These are phyloP conservation scores for Lasaia peninsularis DNA, from an alignment of 1,140 invertebrate genomes.

Conservation along the genomic window DNA sequence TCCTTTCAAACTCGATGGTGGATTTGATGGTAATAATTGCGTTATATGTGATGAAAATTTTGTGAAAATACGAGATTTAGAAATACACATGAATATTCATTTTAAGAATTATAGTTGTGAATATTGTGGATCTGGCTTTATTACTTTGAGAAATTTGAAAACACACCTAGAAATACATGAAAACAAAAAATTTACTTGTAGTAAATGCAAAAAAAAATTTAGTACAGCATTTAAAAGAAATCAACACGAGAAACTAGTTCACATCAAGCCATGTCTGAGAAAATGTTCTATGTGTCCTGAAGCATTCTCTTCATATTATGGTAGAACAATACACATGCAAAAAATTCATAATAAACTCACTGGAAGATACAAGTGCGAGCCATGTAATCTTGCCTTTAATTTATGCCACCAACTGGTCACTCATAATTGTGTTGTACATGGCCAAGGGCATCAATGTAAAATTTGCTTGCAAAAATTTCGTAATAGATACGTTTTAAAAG, in stretches of 20 bases:
- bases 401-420: constrained; percentile 54
- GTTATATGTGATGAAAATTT: constrained; percentile 63
- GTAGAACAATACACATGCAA: constrained; percentile 61
- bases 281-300: constrained; percentile 59
- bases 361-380: constrained; percentile 58
- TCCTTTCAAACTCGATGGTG: constrained; percentile 51
- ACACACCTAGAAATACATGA: constrained; percentile 66
- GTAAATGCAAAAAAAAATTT: constrained; percentile 69
- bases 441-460: constrained; percentile 78
- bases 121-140: constrained; percentile 85
- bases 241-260: constrained; percentile 53
- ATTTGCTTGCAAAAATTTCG: constrained; percentile 81
- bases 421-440: constrained; percentile 52
- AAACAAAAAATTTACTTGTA: constrained; percentile 60
- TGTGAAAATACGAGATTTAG: constrained; percentile 60
- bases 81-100: constrained; percentile 71
- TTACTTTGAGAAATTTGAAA: constrained; percentile 53
- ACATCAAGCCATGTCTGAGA: constrained; percentile 55
- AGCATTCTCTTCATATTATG: constrained; percentile 59
- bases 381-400: constrained; percentile 57
- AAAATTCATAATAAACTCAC: constrained; percentile 50
- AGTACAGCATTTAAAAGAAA: constrained; percentile 52
- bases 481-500: constrained; percentile 78
- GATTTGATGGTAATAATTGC: constrained; percentile 45
- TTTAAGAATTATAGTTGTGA: constrained; percentile 84